Evolutionary conservation across 2,888 invertebrate species (phyloP), one percentile per base, ranked within the genome.

Genomic region (Zygothrica quintamaculata): DNA sequence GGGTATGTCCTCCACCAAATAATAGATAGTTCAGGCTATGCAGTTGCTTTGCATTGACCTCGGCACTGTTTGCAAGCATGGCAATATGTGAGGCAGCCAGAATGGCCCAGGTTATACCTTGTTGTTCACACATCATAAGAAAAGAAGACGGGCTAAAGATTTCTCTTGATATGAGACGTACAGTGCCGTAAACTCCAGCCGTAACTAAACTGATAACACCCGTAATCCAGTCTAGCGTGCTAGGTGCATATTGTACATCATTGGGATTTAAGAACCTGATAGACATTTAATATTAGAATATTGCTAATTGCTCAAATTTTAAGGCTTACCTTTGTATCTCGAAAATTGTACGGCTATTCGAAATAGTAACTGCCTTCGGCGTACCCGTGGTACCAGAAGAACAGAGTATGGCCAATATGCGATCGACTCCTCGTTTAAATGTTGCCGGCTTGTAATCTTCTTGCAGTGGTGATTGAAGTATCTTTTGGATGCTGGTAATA

Each of bases 371-470:
- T 1, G 89, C 90, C 56, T 90, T 90, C 5, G 90, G 89, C 0
- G 74, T 65, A 0, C 89, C 90, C 0, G 90, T 90, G 3, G 90
- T 90, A n/a, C 90, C 90, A 1, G 89, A 91, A 48, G 88, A 90
- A 77, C 77, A 90, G 9, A 90, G 53, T 22, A 90, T 89, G 77
- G 80, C 81, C 75, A 82, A 52, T 11, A 48, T 80, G 6, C 81
- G 77, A 57, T 82, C 73, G 1, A 62, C 53, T 29, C 84, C 86
- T 0, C 53, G 43, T 3, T 50, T 6, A 6, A 77, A 75, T 36
- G 50, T 47, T 3, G 46, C 13, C 0, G 86, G 81, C 15, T 61
- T 39, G 11, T 52, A 80, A 11, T 68, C 46, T 0, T 66, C 62
- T 4, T 16, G 33, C 0, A 77, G 13, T 1, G 62, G n/a, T 7